Percentiles rank a stretch among this genome's conserved stretches.
Evolutionary conservation across 2,113 vertebrate genomes (phyloP).

Genomic region (Boleophthalmus pectinirostris): DNA sequence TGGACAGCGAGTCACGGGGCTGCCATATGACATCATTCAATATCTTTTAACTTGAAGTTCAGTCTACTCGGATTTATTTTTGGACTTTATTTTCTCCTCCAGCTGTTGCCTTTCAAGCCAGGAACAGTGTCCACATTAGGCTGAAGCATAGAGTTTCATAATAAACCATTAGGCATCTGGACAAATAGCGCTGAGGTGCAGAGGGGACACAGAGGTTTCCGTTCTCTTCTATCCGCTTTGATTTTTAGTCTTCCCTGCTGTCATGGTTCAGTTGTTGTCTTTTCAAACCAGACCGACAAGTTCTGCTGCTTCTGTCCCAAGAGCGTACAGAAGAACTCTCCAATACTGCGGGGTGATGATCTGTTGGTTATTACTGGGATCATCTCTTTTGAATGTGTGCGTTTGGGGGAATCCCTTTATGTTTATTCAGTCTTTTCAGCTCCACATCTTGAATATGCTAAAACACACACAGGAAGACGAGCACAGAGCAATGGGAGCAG

Average conservation of each 20-base stretch:
- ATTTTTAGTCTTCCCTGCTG: slow-evolving; percentile 15
- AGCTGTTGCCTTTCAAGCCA: slow-evolving; percentile 1
- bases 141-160: slow-evolving; percentile 41
- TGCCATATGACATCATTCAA: no score
- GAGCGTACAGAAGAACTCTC: not conserved
- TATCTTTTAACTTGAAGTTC: no score
- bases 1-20: no score
- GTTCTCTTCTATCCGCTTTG: slow-evolving; percentile 11
- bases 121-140: slow-evolving; percentile 23
- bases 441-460: no score
- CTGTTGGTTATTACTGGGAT: no score
- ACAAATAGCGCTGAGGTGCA: slow-evolving; percentile 58
- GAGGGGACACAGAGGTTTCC: slow-evolving; percentile 32
- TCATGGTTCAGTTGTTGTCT: slow-evolving; percentile 3
- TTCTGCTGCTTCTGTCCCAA: slow-evolving; percentile 17
- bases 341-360: not conserved
- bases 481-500: no score
- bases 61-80: no score
- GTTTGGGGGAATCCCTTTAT: no score
- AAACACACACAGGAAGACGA: no score
- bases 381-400: no score
- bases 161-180: slow-evolving; percentile 69
- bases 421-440: no score
- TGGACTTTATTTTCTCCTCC: no score
- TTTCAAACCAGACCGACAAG: slow-evolving; percentile 1